Base-by-base conservation (phyloP, 2,888 invertebrate genomes). In the Ptychoptera contaminata region DNA sequence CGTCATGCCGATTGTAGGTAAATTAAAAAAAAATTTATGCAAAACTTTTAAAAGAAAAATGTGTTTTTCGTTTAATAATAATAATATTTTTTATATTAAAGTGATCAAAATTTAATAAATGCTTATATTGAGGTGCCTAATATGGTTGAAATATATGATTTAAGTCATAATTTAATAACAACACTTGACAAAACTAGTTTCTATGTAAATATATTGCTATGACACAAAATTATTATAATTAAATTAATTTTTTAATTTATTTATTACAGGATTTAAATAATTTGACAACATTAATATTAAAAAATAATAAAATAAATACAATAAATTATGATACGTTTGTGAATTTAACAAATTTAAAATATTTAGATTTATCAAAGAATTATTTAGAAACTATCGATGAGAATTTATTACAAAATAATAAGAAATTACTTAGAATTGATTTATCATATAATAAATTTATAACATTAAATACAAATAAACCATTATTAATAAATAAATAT, bases 401-500 rank as follows among this genome's bases (percentile, higher is more conserved):
- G 37, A 54, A 60, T 39, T 50, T 79, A 45, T 74, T 79, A 52
- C 72, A 70, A 60, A 67, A 71, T 34, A 73, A 76, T 14, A 62
- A 63, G 2, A 60, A 65, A 15, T 58, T 79, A 8, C 58, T 67
- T 16, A 67, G 65, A 40, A 58, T 79, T 1, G 76, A 77, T 55
- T 58, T 79, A 45, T 74, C 73, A 37, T 72, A 72, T 11, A 79
- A 79, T 55, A 73, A 76, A 46, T 72, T 79, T 49, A 71, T 72
- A 54, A 59, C 62, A 1, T 54, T 77, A 2, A 67, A 67, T 47
- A 23, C 7, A 23, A 68, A 71, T 53, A 70, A 70, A 48, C 74
- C 76, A 1, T 60, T 75, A 44, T 48, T 79, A n/a, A 68, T 69
- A 55, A 75, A 76, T 53, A 56, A 57, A 2, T 67, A 70, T 32